Evolutionary conservation across 2,888 invertebrate species (phyloP).

Genomic region (Troides helena): DNA sequence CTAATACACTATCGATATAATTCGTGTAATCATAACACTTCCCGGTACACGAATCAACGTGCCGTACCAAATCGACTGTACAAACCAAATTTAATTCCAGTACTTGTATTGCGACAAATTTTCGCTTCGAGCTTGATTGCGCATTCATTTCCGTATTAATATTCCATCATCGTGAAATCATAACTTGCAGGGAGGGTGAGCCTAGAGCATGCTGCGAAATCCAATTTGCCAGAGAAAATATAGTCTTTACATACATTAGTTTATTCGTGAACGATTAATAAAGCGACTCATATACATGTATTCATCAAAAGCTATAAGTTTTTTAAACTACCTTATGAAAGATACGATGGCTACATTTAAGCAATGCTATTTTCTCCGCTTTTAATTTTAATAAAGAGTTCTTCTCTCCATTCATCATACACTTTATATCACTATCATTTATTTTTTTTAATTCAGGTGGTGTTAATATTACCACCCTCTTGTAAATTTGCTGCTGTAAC

Average conservation of each 20-base stretch:
- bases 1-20: neutral
- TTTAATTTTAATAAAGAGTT: too few species aligned
- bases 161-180: slow-evolving; percentile 46
- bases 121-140: slow-evolving; percentile 53
- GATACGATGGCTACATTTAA: too few species aligned
- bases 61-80: slow-evolving; percentile 23
- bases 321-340: too few species aligned
- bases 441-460: too few species aligned
- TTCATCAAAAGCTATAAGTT: neutral
- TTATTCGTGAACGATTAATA: neutral
- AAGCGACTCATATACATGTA: neutral
- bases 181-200: slow-evolving; percentile 37
- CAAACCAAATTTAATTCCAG: slow-evolving; percentile 41
- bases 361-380: too few species aligned
- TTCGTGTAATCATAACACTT: neutral
- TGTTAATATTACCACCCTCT: too few species aligned
- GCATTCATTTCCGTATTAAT: slow-evolving; percentile 57
- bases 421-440: too few species aligned
- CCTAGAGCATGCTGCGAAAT: slow-evolving; percentile 22
- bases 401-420: too few species aligned
- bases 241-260: neutral
- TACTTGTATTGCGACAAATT: slow-evolving; percentile 47
- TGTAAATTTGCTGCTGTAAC: too few species aligned
- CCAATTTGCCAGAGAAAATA: slow-evolving; percentile 7
- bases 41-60: slow-evolving; percentile 12